Evolutionary conservation across 2,797 vertebrate species (phyloP).

Genomic region (Tauraco hartlaubi): DNA sequence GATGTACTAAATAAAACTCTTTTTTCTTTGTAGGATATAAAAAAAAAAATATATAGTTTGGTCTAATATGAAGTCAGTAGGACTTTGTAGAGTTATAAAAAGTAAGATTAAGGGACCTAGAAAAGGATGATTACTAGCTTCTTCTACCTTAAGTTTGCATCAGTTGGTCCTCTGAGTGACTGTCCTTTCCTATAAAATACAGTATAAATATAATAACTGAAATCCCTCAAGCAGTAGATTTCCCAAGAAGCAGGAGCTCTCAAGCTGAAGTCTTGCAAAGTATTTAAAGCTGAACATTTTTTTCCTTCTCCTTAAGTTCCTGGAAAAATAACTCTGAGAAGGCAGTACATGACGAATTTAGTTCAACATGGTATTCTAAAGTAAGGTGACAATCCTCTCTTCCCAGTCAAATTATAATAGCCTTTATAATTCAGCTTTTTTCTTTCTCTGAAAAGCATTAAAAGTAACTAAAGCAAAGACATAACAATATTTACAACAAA

Average conservation of each 20-base stretch:
- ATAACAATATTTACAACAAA: background rate
- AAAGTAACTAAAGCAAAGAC: background rate
- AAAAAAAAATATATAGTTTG: accelerated
- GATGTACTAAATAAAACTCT: background rate
- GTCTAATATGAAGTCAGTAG: background rate
- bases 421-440: background rate
- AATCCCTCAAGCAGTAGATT: background rate
- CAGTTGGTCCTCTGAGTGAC: background rate
- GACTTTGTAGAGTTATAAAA: background rate
- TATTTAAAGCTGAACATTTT: background rate
- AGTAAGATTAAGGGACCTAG: background rate
- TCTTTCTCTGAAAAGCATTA: background rate
- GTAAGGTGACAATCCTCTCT: background rate
- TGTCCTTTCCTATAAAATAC: background rate
- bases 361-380: background rate
- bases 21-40: background rate
- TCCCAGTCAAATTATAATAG: background rate
- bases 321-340: background rate
- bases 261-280: background rate
- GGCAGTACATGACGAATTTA: background rate
- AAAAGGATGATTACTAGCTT: background rate
- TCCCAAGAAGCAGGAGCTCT: background rate
- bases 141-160: background rate
- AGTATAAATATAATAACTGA: background rate
- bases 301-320: background rate